A percentile compares a stretch with the other conserved stretches of the same genome.
Evolutionary conservation across 2,888 invertebrate species (phyloP).

Genomic region (Spodoptera picta): DNA sequence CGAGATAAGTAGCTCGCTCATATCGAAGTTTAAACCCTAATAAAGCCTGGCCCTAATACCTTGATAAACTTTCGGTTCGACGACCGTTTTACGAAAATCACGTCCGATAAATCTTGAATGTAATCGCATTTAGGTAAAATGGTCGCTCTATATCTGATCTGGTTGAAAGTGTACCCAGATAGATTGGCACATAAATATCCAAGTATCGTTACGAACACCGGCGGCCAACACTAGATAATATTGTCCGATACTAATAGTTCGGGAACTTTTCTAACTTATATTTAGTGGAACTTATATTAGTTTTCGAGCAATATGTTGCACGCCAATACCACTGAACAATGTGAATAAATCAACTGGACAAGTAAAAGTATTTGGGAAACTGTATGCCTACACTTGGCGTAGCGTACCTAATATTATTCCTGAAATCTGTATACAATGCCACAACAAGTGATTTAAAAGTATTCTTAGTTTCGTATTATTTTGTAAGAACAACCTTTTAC

Average conservation of each 20-base stretch:
- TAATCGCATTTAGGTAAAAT: conserved; percentile 40
- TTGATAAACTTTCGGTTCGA: conserved; percentile 12
- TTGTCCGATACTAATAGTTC: conserved; percentile 17
- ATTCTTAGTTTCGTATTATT: too few species aligned
- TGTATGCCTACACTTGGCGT: too few species aligned
- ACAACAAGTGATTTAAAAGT: too few species aligned
- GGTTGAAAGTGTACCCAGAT: conserved; percentile 23
- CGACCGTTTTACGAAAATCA: conserved; percentile 28
- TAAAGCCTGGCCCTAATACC: conserved; percentile 17
- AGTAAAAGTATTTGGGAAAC: too few species aligned
- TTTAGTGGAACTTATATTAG: conserved; percentile 4
- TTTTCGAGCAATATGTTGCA: conserved; percentile 10
- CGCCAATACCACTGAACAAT: neutral
- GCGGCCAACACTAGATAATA: conserved; percentile 23
- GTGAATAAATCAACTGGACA: too few species aligned
- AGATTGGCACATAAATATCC: conserved; percentile 38
- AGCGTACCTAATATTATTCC: too few species aligned
- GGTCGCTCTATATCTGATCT: conserved; percentile 18
- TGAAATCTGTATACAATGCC: too few species aligned
- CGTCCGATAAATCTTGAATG: conserved; percentile 34
- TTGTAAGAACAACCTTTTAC: too few species aligned
- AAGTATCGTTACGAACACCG: conserved; percentile 22
- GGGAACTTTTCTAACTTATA: conserved; percentile 17
- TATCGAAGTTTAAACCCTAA: conserved; percentile 14
- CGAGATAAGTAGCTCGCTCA: conserved; percentile 15